Evolutionary conservation across 2,113 vertebrate genomes (phyloP), one percentile per base, ranked within the genome.

Genomic region (Megaleporinus macrocephalus): DNA sequence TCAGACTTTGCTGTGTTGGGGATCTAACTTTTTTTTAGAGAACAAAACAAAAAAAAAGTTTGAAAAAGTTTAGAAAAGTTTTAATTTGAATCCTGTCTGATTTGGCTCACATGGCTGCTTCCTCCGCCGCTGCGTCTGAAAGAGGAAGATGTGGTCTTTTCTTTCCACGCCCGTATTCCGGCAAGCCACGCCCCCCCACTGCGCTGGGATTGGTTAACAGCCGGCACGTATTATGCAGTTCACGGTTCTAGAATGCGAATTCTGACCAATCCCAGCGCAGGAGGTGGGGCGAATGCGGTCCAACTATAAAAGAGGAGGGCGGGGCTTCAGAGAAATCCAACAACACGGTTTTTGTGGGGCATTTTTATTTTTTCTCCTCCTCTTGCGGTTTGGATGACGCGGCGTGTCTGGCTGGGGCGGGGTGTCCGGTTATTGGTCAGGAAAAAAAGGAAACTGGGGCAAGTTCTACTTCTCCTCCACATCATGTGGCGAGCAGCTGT

Each of bases 341-440:
- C 2, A 51, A 14, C 7, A 3, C 49, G 9, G 14, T 18, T 51
- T 51, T 18, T 51, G 47, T 51, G 14, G n/a, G n/a, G n/a, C n/a
- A n/a, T 51, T 44, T 44, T 27, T 63, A 14, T 61, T 66, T 12
- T 13, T 9, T 36, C 7, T 36, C 7, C 36, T 36, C 7, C 7
- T 36, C 7, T 36, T 36, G 36, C 36, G 36, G 51, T 9, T 22
- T 30, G 11, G 82, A 33, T 84, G 83, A 84, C 83, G 83, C 78
- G 78, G 72, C 83, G 44, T 27, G 16, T 51, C 6, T 44, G 71
- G 51, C 66, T 22, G 57, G 87, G 93, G 89, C 88, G 91, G 90
- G 84, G 90, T 91, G 87, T 92, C 91, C 91, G 88, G 90, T 87
- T 61, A 82, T 81, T 57, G 53, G 70, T 70, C 69, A 1, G 87